phyloP scores from a whole-genome alignment of 2,797 vertebrate species.

The Trachops cirrhosus region DNA sequence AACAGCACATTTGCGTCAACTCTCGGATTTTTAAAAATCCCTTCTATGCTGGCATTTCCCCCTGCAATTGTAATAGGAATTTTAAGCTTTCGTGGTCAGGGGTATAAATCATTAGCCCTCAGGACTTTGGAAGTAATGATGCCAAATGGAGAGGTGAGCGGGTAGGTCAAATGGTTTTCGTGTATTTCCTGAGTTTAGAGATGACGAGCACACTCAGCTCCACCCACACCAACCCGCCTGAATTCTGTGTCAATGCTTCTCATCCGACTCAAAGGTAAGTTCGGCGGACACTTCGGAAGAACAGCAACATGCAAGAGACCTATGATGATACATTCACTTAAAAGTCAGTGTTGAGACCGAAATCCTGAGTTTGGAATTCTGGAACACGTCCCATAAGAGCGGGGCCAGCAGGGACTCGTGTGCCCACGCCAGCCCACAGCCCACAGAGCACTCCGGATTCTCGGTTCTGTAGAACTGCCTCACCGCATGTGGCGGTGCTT shows the following conservation, averaged over 20 bases:
- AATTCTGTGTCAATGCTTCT: not conserved
- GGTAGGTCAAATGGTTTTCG: not conserved
- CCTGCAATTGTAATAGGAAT: not conserved
- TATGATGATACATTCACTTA: not conserved
- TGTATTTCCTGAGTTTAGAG: not conserved
- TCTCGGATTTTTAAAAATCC: not conserved
- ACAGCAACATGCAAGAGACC: not conserved
- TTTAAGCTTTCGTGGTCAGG: not conserved
- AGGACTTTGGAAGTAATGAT: not conserved
- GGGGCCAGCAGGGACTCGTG: fast-evolving
- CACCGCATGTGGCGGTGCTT: not conserved
- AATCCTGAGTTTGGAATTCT: not conserved
- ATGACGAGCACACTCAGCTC: not conserved
- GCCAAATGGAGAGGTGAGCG: not conserved
- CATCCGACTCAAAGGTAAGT: not conserved
- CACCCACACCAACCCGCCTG: not conserved
- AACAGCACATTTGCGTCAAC: not conserved
- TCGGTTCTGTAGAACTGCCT: not conserved
- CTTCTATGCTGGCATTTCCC: not conserved
- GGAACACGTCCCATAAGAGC: not conserved
- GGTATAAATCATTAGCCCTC: not conserved
- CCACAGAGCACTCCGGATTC: not conserved
- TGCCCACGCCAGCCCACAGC: not conserved
- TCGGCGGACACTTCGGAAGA: not conserved
- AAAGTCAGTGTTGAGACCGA: not conserved